A percentile compares a stretch with the other conserved stretches of the same genome.
Conservation (phyloP, 2,113 vertebrate genomes). For the Argyrosomus japonicus region DNA sequence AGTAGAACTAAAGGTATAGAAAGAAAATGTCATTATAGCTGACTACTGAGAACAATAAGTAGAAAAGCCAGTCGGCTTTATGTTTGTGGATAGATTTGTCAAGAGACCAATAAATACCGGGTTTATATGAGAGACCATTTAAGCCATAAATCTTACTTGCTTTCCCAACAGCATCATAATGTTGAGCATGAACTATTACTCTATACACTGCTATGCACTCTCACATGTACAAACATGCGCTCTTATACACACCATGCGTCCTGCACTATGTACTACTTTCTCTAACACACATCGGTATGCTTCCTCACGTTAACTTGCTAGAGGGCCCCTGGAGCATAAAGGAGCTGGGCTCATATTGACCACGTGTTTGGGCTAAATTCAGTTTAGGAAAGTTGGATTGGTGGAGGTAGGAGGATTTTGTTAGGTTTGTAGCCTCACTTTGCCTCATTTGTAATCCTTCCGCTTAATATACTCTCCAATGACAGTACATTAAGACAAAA, state of each 20-base stretch:
- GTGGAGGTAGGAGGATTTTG: not conserved
- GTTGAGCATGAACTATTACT: not conserved
- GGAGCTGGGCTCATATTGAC: not conserved
- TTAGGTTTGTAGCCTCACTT: not conserved
- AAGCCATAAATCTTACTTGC: conserved; percentile 20
- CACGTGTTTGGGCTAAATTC: not conserved
- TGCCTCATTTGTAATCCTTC: not conserved
- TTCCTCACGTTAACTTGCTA: not conserved
- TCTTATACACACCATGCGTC: not conserved
- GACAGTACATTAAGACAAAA: not conserved
- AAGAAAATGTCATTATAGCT: not conserved
- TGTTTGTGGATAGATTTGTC: conserved; percentile 16
- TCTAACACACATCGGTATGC: not conserved
- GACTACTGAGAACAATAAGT: not conserved
- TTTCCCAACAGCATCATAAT: conserved; percentile 10
- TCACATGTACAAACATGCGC: not conserved
- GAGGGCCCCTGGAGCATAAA: not conserved
- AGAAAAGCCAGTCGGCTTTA: not conserved
- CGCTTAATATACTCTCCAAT: not conserved
- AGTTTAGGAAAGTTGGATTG: not conserved
- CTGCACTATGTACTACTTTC: not conserved
- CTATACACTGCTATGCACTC: not conserved
- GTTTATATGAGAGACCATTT: conserved; percentile 8
- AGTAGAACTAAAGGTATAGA: not conserved
- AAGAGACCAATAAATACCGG: not conserved